Evolutionary conservation across 2,113 vertebrate genomes (phyloP).

Genomic region (Crotalus helleri): DNA sequence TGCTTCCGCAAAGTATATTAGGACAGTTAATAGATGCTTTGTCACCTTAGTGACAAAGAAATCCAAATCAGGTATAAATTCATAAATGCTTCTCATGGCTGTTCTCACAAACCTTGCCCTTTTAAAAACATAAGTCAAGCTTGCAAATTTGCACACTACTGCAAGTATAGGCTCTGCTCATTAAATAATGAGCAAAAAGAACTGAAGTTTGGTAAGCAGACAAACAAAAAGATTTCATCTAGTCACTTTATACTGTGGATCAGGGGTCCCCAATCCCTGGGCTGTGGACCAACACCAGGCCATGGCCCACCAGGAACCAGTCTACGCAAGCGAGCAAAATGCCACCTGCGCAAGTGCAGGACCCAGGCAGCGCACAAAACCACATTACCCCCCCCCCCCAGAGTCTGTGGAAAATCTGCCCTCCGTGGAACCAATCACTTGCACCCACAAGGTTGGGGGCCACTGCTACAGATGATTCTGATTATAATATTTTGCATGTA

Average conservation of each 20-base stretch:
- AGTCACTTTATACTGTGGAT: neutral
- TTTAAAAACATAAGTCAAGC: neutral
- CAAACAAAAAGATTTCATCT: neutral
- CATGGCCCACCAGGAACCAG: neutral
- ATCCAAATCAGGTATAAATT: neutral
- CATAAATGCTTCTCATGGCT: neutral
- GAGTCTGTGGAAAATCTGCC: neutral
- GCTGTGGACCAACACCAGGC: too few species aligned
- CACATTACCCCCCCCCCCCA: too few species aligned
- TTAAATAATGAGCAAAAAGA: neutral
- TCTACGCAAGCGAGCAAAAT: neutral
- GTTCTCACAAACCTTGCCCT: neutral
- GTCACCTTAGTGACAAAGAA: neutral
- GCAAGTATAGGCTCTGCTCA: neutral
- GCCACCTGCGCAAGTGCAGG: neutral
- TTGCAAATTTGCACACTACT: neutral
- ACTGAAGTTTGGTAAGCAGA: neutral
- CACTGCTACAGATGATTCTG: neutral
- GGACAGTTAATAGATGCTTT: neutral
- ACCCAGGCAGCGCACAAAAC: neutral
- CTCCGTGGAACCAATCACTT: neutral
- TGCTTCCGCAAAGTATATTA: neutral
- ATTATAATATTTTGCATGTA: neutral
- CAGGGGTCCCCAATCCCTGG: too few species aligned
- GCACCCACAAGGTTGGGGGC: neutral